Base-by-base conservation (phyloP, 2,113 vertebrate genomes). In the Muntiacus reevesi region DNA sequence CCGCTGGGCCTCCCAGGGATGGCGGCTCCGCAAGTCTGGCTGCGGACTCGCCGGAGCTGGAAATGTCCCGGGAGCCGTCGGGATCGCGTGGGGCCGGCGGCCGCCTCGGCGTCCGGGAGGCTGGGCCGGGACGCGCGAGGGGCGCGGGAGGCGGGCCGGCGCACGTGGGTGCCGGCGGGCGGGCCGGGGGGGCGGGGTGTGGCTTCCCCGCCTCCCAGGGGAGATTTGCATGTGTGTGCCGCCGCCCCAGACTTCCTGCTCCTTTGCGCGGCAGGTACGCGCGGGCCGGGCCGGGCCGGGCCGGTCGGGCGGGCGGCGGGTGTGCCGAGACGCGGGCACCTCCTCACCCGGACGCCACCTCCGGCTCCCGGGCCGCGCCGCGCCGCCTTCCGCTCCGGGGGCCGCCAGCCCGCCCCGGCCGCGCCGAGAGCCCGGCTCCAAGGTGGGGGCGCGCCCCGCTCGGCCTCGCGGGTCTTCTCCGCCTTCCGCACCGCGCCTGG, bases 211-310 rank as follows among this genome's bases (percentile, higher is more conserved):
- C 97, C 97, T 97, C 97, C 92, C 95, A 94, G 97, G 97, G 92
- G 94, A 97, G 95, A 92, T 98, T 95, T 98, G 97, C 98, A 95
- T 96, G 97, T 95, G 92, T 74, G 85, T 89, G 96, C 62, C 95
- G 95, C 96, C 33, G 96, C 97, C 97, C 71, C 92, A 94, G 95
- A 98, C 97, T 98, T 98, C 98, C 98, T 98, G 97, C 97, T 98
- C 95, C 19, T 95, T 64, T 74, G 2, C 87, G 87, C 96, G 13
- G 97, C 98, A 98, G 97, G 98, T 98, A 98, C 57, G 94, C 89
- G 97, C 59, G 92, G 94, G 40, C 89, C 19, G 47, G 82, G 55
- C 23, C 59, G 92, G 94, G 40, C 89, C 19, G 47, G 82, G 55
- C 23, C 76, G 76, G 45, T 15, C 45, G 76, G 85, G 83, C 8